A percentile compares a stretch with the other conserved stretches of the same genome.
Conservation (phyloP, 2,113 vertebrate genomes). For the Elgaria multicarinata region DNA sequence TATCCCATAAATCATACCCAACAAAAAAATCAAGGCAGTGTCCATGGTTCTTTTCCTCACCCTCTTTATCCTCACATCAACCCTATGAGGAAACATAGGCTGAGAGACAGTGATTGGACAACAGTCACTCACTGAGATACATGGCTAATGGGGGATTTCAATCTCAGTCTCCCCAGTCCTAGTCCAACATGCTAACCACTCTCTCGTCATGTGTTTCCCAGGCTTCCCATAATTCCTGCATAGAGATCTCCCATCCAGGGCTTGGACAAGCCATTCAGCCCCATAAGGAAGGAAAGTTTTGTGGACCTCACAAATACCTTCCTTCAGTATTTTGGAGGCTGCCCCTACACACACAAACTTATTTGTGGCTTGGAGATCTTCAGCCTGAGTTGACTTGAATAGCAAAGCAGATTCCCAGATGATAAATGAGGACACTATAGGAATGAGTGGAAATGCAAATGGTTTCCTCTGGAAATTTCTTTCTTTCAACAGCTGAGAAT, state of each 20-base stretch:
- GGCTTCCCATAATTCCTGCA: not conserved
- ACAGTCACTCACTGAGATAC: not conserved
- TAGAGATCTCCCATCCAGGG: not conserved
- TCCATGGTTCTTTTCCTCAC: not conserved
- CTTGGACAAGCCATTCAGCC: too few relatives aligned
- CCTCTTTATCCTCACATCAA: not conserved
- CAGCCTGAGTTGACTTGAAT: not conserved
- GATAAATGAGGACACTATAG: not conserved
- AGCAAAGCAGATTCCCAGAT: not conserved
- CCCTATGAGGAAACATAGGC: not conserved
- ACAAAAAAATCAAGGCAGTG: not conserved
- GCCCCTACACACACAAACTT: not conserved
- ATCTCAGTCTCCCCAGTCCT: not conserved
- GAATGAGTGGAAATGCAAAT: not conserved
- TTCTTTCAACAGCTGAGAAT: not conserved
- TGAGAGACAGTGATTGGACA: too few relatives aligned
- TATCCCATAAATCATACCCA: not conserved
- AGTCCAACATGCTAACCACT: not conserved
- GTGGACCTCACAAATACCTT: not conserved
- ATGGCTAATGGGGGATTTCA: not conserved
- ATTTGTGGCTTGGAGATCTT: not conserved
- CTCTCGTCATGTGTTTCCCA: not conserved
- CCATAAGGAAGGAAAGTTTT: not conserved
- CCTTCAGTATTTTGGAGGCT: not conserved
- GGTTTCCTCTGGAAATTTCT: not conserved